Evolutionary conservation across 2,888 invertebrate species (phyloP).

Genomic region (Lithophane leautieri): DNA sequence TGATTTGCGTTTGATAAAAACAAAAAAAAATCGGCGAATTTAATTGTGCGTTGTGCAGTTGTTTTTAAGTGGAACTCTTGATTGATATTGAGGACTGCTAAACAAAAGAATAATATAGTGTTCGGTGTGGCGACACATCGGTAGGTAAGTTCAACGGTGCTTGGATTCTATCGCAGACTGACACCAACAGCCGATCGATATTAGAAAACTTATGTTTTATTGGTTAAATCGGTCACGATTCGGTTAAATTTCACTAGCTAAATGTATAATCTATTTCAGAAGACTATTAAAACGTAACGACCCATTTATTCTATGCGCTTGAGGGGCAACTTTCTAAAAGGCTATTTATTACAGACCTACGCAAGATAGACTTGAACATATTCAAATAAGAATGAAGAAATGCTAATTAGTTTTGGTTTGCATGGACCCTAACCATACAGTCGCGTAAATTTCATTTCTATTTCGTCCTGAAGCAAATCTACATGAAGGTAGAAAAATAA

Average conservation of each 20-base stretch:
- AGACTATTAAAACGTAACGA: constrained; percentile 39
- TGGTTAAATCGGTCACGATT: constrained; percentile 65
- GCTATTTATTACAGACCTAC: constrained; percentile 25
- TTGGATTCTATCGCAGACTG: constrained; percentile 65
- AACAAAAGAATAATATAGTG: constrained; percentile 36
- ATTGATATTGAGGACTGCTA: constrained; percentile 33
- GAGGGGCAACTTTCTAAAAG: constrained; percentile 70
- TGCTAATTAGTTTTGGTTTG: neutral
- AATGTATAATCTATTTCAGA: constrained; percentile 30
- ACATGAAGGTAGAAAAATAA: constrained; percentile 20
- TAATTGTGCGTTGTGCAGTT: constrained; percentile 65
- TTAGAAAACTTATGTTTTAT: constrained; percentile 78
- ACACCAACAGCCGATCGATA: constrained; percentile 86
- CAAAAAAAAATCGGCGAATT: constrained; percentile 64
- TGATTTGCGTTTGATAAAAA: constrained; percentile 71
- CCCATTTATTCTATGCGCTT: constrained; percentile 69
- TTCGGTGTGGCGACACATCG: constrained; percentile 63
- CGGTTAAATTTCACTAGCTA: constrained; percentile 47
- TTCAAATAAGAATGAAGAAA: constrained; percentile 20
- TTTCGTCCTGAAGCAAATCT: neutral
- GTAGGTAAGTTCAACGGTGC: constrained; percentile 62
- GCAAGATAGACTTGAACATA: constrained; percentile 27
- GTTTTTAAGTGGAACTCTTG: constrained; percentile 59
- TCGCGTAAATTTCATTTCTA: neutral
- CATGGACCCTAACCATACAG: neutral